Evolutionary conservation across 2,888 invertebrate species (phyloP).

Genomic region (Darwinula stevensoni): DNA sequence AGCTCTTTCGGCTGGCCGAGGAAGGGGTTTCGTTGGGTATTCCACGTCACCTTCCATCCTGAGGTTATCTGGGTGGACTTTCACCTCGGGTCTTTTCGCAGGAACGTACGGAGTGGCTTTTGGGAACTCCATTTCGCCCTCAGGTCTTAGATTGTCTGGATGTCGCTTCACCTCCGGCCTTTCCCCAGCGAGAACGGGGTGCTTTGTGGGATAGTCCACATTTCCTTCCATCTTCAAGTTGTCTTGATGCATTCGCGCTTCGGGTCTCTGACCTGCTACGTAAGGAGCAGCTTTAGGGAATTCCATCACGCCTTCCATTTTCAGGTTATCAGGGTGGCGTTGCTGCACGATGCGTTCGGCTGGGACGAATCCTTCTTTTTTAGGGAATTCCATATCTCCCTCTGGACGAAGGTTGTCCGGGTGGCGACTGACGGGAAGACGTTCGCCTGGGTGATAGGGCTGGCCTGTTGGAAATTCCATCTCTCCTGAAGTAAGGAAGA

Average conservation of each 20-base stretch:
- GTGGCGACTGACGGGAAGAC: conserved; percentile 5
- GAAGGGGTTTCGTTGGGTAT: neutral
- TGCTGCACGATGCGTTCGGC: neutral
- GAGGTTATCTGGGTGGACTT: conserved; percentile 9
- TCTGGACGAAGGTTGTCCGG: conserved; percentile 13
- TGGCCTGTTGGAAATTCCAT: neutral
- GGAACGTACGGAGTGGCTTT: neutral
- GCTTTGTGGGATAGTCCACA: neutral
- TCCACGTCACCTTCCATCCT: conserved; percentile 8
- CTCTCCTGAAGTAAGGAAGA: too few relatives aligned
- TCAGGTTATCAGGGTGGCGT: conserved; percentile 19
- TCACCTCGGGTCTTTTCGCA: conserved; percentile 9
- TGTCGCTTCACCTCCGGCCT: conserved; percentile 9
- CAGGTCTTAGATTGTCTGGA: conserved; percentile 15
- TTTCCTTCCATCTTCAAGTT: conserved; percentile 17
- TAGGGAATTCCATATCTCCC: conserved; percentile 23
- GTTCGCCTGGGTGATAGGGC: neutral
- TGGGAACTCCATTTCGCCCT: conserved; percentile 22
- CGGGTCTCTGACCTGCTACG: neutral
- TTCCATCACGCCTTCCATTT: conserved; percentile 8
- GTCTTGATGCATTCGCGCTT: conserved; percentile 13
- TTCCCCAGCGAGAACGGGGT: conserved; percentile 3
- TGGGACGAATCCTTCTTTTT: neutral
- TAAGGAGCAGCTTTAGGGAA: neutral
- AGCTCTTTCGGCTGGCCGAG: neutral